Evolutionary conservation across 1,140 invertebrate species (phyloP).

Genomic region (Popillia japonica): DNA sequence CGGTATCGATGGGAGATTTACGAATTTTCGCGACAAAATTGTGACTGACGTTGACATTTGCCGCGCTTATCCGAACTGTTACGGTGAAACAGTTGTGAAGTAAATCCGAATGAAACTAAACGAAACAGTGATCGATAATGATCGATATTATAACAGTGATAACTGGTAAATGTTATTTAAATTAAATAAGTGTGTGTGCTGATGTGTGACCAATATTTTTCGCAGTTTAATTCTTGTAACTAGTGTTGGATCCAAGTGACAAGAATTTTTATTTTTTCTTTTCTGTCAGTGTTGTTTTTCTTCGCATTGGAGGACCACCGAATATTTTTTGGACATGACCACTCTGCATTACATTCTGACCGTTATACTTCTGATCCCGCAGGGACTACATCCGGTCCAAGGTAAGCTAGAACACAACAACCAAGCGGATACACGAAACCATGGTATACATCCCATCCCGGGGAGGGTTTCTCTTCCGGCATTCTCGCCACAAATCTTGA

Average conservation of each 20-base stretch:
- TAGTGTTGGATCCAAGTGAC: not conserved
- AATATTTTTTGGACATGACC: conserved; percentile 1
- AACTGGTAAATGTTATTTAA: not conserved
- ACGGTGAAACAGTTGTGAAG: not conserved
- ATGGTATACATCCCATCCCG: not conserved
- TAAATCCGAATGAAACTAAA: not conserved
- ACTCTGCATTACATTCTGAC: not conserved
- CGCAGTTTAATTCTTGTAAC: not conserved
- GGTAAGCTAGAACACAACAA: not conserved
- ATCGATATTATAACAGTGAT: not conserved
- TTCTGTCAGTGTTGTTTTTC: too few species aligned
- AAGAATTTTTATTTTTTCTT: not conserved
- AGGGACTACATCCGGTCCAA: conserved; percentile 8
- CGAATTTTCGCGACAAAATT: not conserved
- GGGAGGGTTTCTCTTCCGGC: too few species aligned
- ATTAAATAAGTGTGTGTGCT: not conserved
- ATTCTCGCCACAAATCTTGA: not conserved
- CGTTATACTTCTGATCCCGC: not conserved
- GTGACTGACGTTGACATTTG: not conserved
- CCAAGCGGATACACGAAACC: too few species aligned
- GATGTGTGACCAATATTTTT: not conserved
- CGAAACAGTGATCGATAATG: not conserved
- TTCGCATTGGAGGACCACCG: not conserved
- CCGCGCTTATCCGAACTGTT: not conserved
- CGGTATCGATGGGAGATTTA: not conserved